Conservation (phyloP, 2,113 vertebrate species). For the Dipodomys ordii region DNA sequence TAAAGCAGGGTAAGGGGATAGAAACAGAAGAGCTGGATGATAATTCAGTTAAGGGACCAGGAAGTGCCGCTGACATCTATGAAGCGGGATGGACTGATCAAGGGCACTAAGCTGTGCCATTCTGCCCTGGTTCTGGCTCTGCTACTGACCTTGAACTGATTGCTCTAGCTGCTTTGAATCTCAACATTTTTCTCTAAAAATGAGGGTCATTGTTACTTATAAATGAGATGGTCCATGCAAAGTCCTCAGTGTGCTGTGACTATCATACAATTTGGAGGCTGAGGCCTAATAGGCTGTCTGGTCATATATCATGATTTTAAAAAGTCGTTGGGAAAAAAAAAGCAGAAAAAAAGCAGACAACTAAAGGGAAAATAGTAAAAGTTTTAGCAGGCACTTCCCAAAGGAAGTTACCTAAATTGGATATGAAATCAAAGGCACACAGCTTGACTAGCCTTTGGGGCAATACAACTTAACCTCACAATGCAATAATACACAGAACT, state of each 20-base stretch:
- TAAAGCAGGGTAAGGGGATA: neutral
- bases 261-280: neutral
- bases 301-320: neutral
- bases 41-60: neutral
- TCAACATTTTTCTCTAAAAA: neutral
- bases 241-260: neutral
- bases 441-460: neutral
- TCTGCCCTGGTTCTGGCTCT: neutral
- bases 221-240: neutral
- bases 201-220: neutral
- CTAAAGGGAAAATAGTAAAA: neutral
- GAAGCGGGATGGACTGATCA: no score
- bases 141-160: neutral
- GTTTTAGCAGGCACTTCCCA: neutral
- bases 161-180: neutral
- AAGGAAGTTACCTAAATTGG: neutral
- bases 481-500: neutral
- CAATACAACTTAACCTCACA: neutral
- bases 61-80: neutral
- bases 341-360: neutral
- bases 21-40: neutral
- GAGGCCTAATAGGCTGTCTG: neutral
- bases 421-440: neutral
- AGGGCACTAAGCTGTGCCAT: neutral
- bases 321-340: neutral